These are phyloP conservation scores for Columba livia DNA, from an alignment of 2,113 vertebrate species.

Conservation along the genomic window DNA sequence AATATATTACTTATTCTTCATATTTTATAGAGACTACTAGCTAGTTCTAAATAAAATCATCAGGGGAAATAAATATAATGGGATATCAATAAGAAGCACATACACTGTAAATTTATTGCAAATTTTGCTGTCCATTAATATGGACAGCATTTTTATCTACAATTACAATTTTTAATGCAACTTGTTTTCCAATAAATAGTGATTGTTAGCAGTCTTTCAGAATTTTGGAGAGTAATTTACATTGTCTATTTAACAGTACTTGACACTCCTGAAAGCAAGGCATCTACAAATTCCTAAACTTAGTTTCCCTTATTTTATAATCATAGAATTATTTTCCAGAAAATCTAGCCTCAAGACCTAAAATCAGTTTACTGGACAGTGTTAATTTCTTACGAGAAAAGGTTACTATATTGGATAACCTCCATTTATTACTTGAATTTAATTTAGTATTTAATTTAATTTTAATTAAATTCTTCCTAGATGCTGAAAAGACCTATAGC, in stretches of 20 bases:
- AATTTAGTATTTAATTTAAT: constrained; percentile 52
- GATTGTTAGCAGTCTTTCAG: neutral
- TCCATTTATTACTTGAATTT: constrained; percentile 43
- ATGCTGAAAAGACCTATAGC: constrained; percentile 16
- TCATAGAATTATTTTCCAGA: neutral
- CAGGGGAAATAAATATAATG: neutral
- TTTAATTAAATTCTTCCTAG: constrained; percentile 58
- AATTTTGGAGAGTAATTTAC: neutral
- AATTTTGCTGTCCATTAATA: neutral
- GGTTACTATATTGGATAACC: constrained; percentile 4
- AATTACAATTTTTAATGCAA: neutral
- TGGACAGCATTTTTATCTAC: neutral
- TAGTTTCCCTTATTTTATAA: neutral
- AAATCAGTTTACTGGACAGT: constrained; percentile 36
- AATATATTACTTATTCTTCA: neutral
- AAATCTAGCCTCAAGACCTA: constrained; percentile 31
- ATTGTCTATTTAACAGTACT: neutral
- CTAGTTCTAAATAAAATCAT: neutral
- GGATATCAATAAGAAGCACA: neutral
- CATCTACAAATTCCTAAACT: neutral
- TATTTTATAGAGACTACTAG: neutral
- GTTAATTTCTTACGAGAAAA: constrained; percentile 37
- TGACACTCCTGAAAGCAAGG: neutral
- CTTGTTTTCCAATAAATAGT: neutral
- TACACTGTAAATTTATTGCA: neutral